Base-by-base conservation (phyloP, 2,113 vertebrate species). In the Orthochromis malagaraziensis region DNA sequence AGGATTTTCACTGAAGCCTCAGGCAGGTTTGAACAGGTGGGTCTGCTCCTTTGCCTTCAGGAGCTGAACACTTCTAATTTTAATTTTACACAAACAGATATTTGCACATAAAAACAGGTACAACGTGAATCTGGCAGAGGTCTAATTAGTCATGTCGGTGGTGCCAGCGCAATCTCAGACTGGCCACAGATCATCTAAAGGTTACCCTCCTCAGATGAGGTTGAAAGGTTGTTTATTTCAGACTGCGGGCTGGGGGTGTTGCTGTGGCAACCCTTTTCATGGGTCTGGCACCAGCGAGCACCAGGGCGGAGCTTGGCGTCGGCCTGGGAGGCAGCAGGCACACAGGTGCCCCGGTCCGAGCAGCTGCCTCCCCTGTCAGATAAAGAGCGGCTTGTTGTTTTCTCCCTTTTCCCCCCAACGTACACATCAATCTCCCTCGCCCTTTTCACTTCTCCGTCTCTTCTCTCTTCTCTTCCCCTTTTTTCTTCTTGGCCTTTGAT, bases 331-430 rank as follows among this genome's bases (percentile, higher is more conserved):
- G 93, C 94, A 88, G 94, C 92, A 91, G 93, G 95, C 94, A 90
- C 94, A 95, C 94, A 96, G 95, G 95, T 96, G 95, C 95, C 91
- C 93, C 84, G 57, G 92, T 85, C 91, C 42, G 81, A 92, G 93
- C 95, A 94, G 93, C 95, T 95, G 94, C 93, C 95, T 94, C 90
- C 92, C 89, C 90, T 68, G 85, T 88, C 91, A 92, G 90, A 96
- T 95, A 96, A 96, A 96, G 95, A 94, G 91, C 42, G 86, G 95
- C 91, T 95, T 96, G 95, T 96, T 95, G 93, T 93, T 91, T 86
- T 87, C 90, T 57, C 85, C 73, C 88, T 42, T 75, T 77, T 9
- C 82, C 70, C 75, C 86, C 87, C 92, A 90, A 91, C 89, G 73
- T 60, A 55, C 91, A 95, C 89, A 93, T 95, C 94, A 95, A 91